Conservation (phyloP, 2,797 vertebrate species). For the Sebastes hopkinsi region DNA sequence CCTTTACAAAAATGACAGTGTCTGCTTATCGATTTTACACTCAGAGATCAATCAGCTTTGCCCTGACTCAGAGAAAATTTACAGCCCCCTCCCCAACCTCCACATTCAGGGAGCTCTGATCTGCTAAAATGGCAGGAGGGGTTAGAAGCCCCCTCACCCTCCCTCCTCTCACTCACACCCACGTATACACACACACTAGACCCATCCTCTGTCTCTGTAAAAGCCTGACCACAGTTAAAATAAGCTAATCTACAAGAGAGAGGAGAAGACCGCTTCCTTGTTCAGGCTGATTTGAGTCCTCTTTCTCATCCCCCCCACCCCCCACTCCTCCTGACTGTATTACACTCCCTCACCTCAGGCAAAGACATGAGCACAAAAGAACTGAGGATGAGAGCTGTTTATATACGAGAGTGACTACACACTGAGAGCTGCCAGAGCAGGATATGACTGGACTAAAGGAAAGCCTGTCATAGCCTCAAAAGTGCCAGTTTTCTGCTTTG, state of each 20-base stretch:
- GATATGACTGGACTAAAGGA: conserved; percentile 53
- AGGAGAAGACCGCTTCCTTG: conserved; percentile 87
- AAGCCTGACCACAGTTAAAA: conserved; percentile 91
- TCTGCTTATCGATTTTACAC: conserved; percentile 99
- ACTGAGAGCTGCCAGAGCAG: conserved; percentile 38
- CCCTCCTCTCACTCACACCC: conserved; percentile 2
- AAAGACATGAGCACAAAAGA: conserved; percentile 61
- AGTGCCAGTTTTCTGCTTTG: conserved; percentile 23
- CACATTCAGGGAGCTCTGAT: conserved; percentile 74
- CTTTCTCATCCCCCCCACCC: conserved; percentile 72
- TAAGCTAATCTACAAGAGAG: conserved; percentile 92
- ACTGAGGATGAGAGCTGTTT: conserved; percentile 65
- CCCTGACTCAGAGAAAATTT: conserved; percentile 98
- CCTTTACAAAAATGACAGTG: conserved; percentile 99
- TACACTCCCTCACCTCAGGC: conserved; percentile 52
- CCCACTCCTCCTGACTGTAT: conserved; percentile 60
- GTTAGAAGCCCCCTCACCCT: conserved; percentile 37
- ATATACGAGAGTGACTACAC: conserved; percentile 33
- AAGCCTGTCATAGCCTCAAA: conserved; percentile 38
- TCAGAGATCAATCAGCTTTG: conserved; percentile 99
- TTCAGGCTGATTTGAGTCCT: conserved; percentile 87
- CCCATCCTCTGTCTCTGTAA: conserved; percentile 78
- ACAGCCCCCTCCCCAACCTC: conserved; percentile 84
- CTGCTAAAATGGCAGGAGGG: conserved; percentile 86
- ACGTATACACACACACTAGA: conserved; percentile 38